phyloP scores from a whole-genome alignment of 2,888 invertebrate genomes.

The Drosophila affinis region DNA sequence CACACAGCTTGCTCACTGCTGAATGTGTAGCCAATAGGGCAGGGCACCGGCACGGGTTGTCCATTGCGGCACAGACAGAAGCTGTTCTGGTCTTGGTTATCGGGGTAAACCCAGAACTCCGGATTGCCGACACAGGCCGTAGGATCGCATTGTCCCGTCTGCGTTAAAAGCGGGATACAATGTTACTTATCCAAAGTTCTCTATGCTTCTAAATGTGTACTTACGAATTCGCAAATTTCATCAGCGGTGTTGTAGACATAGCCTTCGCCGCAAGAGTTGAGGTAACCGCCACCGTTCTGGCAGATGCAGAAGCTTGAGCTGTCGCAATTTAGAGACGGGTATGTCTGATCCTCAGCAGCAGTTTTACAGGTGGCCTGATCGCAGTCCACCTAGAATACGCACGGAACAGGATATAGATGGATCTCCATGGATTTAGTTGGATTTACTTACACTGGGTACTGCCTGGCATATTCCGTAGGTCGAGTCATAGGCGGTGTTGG shows the following conservation, averaged over 20 bases:
- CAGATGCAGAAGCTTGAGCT: conserved; percentile 67
- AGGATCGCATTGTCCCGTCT: conserved; percentile 78
- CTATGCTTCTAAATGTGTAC: not conserved
- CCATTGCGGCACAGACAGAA: conserved; percentile 74
- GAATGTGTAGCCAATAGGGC: conserved; percentile 71
- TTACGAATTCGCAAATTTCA: conserved; percentile 65
- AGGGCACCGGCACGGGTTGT: conserved; percentile 57
- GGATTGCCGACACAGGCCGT: conserved; percentile 40
- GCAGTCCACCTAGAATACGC: conserved; percentile 57
- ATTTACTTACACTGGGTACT: conserved; percentile 66
- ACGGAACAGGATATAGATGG: not conserved
- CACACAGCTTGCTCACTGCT: conserved; percentile 33
- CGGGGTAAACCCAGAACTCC: conserved; percentile 50
- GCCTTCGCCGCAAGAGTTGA: conserved; percentile 54
- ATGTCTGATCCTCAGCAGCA: conserved; percentile 10
- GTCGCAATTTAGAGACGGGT: conserved; percentile 51
- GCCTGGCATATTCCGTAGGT: conserved; percentile 42
- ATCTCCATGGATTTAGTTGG: no score
- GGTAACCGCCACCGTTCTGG: conserved; percentile 47
- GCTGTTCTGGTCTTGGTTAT: conserved; percentile 62
- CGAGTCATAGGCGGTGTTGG: conserved; percentile 30
- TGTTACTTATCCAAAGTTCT: not conserved
- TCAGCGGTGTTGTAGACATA: conserved; percentile 40
- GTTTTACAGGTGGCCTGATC: conserved; percentile 50
- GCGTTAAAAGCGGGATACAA: not conserved